Base-by-base conservation (phyloP, 2,888 invertebrate species). In the Drosophila lutescens region DNA sequence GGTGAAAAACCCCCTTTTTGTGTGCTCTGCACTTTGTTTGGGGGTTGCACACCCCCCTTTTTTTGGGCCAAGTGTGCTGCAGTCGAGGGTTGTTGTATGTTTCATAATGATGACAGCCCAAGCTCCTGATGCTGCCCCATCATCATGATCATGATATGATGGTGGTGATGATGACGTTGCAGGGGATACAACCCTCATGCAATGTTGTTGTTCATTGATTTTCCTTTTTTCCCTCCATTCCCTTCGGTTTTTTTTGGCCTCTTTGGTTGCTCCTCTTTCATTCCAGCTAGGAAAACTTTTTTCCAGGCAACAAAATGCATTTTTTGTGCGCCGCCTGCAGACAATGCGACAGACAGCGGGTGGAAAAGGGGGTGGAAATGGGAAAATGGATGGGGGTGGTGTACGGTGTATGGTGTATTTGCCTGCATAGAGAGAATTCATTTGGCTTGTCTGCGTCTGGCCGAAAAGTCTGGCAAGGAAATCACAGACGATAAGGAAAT, bases 401-500 rank as follows among this genome's bases (percentile, higher is more conserved):
- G 53, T 30, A 13, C 54, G 20, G 12, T 43, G 43, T 43, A 13
- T 58, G 20, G 12, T 43, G 43, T 43, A 12, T 17, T 43, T 71
- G 87, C 82, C 86, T 82, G 82, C 82, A 82, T 87, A 87, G 88
- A 88, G 84, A 88, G 84, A 86, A 85, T 85, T 84, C 88, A 86
- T 85, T 85, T 86, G 80, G 83, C 77, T 86, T 57, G 53, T 67
- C 43, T 73, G 55, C 53, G 38, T 62, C 50, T 72, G 63, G 40
- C 32, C 54, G 26, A 20, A 43, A 75, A 51, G 89, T 85, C 86
- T 88, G 84, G 89, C 82, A 81, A 90, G 88, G 89, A 88, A 88
- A 88, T 88, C 90, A 89, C 90, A 89, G 89, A 89, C 88, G 90
- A 90, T 89, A 90, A 88, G 88, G 88, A 88, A 88, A 88, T 88